Base-by-base conservation (phyloP, 2,113 vertebrate species). In the Nycticebus coucang region DNA sequence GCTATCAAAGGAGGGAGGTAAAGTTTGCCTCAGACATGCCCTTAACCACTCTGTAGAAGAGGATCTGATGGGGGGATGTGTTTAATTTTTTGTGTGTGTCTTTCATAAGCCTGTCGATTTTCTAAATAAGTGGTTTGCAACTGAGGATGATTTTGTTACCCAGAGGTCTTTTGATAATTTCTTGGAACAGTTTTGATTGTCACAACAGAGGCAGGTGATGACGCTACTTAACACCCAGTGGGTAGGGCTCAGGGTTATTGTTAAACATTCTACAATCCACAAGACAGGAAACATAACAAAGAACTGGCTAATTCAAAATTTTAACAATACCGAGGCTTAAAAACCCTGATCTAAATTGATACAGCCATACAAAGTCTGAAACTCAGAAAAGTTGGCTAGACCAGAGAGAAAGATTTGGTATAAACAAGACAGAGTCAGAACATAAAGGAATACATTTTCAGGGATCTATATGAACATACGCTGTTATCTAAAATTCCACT, bases 401-500 rank as follows among this genome's bases (percentile, higher is more conserved):
- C 60, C 72, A 91, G 33, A 92, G 22, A 90, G 74, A 94, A 82
- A 72, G 59, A 87, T 77, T 72, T 60, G 92, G 33, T 79, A 80
- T 78, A 86, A 93, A 87, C 30, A 87, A 62, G 18, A 45, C 11
- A 62, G 75, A 89, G 28, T 79, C 26, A 89, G 21, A 78, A 41
- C 35, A 64, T 83, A 83, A 95, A 86, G 60, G 15, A 89, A 75
- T 62, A 33, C 19, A 75, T 69, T 94, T 93, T 86, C 79, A 62
- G 77, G 28, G 33, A 85, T 86, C 5, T 22, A 86, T 86, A 41
- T 79, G 92, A 96, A 93, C 87, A 87, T 89, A 96, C 64, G 80
- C 80, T 84, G 59, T 89, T 94, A 97, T 93, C 95, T 96, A 95
- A 64, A 41, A 5, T 19, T 64, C 59, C 69, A 28, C 85, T 95